Evolutionary conservation across 92 coral and sea anemone species (phyloP), one percentile per base, ranked within the genome.

Genomic region (Porites lobata): DNA sequence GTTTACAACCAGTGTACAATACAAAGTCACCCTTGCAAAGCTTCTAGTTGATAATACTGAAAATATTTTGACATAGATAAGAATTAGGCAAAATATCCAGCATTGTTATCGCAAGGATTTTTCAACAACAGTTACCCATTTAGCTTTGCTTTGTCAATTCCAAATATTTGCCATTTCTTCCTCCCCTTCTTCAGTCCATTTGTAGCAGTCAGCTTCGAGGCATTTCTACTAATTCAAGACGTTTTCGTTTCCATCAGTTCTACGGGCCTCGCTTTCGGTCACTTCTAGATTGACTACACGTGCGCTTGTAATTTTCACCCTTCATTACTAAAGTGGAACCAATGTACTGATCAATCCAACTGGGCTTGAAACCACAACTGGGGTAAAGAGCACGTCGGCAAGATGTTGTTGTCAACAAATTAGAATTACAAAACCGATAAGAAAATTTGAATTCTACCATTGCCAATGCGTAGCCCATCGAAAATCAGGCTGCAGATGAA

Each of bases 351-450:
- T 20, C 79, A 57, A 71, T 18, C 6, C 53, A 32, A 20, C 73
- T 43, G 58, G 64, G 65, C 11, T 62, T 13, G 56, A 75, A 61
- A 47, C 80, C 73, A 74, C 87, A 84, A 43, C 63, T 10, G 13
- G 19, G 20, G 20, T 19, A 52, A 29, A 73, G 53, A 38, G 21
- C 80, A 62, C 67, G 79, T 72, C 72, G 79, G 21, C 73, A 62
- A 14, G 64, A 73, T 26, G 56, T 63, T 14, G 67, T 74, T 84
- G 87, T 84, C 87, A 73, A 84, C 87, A 61, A 73, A 84, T 84
- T 84, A 84, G 80, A 84, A 84, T 72, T 84, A 74, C 87, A 84
- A 84, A 84, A 54, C 38, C 70, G 80, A 73, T 84, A 84, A 84
- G 65, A 70, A 20, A 72, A 73, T 64, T 74, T 62, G 79, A 72